Evolutionary conservation across 2,888 invertebrate species (phyloP), one percentile per base, ranked within the genome.

Genomic region (Folsomia candida): DNA sequence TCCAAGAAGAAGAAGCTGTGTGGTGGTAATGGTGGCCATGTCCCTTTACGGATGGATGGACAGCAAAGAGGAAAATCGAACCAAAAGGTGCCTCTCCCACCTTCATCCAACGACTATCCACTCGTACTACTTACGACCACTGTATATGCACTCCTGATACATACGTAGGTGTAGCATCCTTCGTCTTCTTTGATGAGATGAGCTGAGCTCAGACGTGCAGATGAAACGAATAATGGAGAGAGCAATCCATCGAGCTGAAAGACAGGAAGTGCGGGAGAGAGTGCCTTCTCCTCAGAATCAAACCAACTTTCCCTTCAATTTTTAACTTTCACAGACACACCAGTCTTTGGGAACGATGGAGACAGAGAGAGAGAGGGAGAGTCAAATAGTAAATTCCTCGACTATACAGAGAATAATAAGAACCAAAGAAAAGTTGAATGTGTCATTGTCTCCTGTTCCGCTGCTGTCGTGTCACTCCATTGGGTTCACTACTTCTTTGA

Each of bases 221-320:
- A 73, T 73, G 73, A 71, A 73, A 73, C 70, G 70, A 70, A 73
- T 68, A 71, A 71, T 71, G 71, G 73, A 73, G n/a, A n/a, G 73
- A 69, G 73, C 73, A 69, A 73, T 73, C 73, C 68, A 73, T 73
- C 73, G 66, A 73, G 60, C 73, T 71, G 70, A 73, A 71, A 73
- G 70, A 73, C 71, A 73, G 71, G 73, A 73, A 73, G 68, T 68
- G 70, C 65, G 70, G 14, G 67, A 62, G 68, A 67, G 60, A 68
- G 68, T 65, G 64, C 64, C 37, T 51, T 29, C 72, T 66, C 68
- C 68, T 70, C 68, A 70, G 66, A 70, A 68, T 66, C 66, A 66
- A 68, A 70, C 68, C 61, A 68, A 66, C 70, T 70, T 66, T 66
- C 66, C 54, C 57, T 27, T 66, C 54, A 66, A 66, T 66, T 66